Evolutionary conservation across 2,888 invertebrate genomes (phyloP).

Genomic region (Macropis europaea): DNA sequence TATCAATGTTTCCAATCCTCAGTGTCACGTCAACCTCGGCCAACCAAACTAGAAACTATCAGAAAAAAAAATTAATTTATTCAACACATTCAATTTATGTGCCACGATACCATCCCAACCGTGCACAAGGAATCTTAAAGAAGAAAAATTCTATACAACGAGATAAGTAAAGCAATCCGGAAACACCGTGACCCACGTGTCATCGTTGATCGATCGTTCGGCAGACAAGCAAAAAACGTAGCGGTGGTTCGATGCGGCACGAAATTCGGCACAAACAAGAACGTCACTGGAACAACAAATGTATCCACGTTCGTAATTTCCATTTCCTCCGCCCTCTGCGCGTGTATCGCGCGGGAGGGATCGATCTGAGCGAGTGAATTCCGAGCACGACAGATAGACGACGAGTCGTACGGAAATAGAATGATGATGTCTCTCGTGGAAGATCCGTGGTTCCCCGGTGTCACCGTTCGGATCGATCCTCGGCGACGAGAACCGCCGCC

Average conservation of each 20-base stretch:
- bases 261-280: constrained; percentile 17
- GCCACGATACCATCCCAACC: too few relatives aligned
- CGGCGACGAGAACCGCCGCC: constrained; percentile 53
- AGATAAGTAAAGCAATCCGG: too few relatives aligned
- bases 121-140: too few relatives aligned
- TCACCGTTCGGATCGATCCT: constrained; percentile 65
- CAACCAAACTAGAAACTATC: too few relatives aligned
- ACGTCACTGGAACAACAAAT: constrained; percentile 35
- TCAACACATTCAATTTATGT: too few relatives aligned
- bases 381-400: constrained; percentile 48
- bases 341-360: constrained; percentile 36
- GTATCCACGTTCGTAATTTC: constrained; percentile 51
- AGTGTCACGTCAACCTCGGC: too few relatives aligned
- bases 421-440: constrained; percentile 59
- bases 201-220: constrained; percentile 27
- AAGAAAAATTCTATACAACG: too few relatives aligned
- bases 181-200: neutral
- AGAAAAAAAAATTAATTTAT: too few relatives aligned
- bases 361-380: constrained; percentile 55
- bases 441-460: constrained; percentile 30
- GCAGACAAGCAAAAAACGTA: neutral
- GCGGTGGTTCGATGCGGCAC: neutral
- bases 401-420: constrained; percentile 52
- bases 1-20: too few relatives aligned
- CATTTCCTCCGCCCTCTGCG: constrained; percentile 36